Evolutionary conservation across 1,140 invertebrate genomes (phyloP).

Genomic region (Bombus cullumanus): DNA sequence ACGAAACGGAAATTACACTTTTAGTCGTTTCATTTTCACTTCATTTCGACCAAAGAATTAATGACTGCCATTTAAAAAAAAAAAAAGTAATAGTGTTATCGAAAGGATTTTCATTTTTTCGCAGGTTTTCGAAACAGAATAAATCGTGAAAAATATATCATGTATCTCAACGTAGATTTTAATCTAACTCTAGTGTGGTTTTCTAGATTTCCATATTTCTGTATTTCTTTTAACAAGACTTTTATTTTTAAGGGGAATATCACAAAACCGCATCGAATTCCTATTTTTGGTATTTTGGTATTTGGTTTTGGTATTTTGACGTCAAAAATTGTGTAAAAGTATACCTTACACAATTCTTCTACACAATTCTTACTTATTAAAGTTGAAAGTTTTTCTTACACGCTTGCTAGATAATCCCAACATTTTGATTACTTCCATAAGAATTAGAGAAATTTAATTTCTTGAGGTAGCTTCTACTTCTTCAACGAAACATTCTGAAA

Average conservation of each 20-base stretch:
- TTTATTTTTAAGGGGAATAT: neutral
- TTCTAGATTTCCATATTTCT: neutral
- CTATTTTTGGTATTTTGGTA: neutral
- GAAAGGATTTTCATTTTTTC: neutral
- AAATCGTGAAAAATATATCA: too few species aligned
- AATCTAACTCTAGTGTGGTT: neutral
- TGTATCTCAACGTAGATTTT: neutral
- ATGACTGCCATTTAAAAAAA: neutral
- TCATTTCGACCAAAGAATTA: neutral
- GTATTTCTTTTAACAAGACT: neutral
- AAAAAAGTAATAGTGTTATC: neutral
- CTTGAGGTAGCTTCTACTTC: too few species aligned
- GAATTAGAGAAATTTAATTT: too few species aligned
- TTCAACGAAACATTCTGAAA: too few species aligned
- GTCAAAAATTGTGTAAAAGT: neutral
- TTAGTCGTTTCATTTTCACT: neutral
- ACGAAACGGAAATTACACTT: conserved; percentile 17
- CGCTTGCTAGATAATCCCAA: too few species aligned
- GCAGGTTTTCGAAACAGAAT: too few species aligned
- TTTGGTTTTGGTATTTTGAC: neutral
- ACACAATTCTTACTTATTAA: too few species aligned
- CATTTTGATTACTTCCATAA: too few species aligned
- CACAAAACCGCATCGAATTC: neutral
- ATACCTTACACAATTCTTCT: too few species aligned
- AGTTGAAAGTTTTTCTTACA: too few species aligned